A percentile compares a stretch with the other conserved stretches of the same genome.
These are phyloP conservation scores for Portevinia maculata DNA, from an alignment of 2,888 invertebrate species.

Conservation along the genomic window DNA sequence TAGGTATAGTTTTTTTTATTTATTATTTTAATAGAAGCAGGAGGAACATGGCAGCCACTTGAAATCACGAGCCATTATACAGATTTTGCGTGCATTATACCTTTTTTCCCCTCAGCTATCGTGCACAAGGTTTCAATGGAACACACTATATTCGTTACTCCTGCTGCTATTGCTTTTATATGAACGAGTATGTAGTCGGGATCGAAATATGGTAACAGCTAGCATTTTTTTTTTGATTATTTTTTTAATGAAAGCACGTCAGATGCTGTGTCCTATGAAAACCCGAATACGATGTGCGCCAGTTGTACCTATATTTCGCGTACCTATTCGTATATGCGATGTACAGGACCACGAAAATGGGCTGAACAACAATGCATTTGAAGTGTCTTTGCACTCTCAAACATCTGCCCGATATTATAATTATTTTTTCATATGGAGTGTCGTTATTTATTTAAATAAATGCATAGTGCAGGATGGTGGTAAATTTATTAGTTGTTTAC, in stretches of 20 bases:
- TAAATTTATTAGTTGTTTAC: no score
- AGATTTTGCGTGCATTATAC: conserved; percentile 50
- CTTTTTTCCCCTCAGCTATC: conserved; percentile 35
- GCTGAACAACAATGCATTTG: conserved; percentile 68
- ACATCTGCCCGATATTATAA: conserved; percentile 70
- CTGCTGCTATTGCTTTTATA: conserved; percentile 13
- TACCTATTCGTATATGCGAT: conserved; percentile 21
- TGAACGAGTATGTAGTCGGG: neutral
- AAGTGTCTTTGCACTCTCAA: conserved; percentile 66
- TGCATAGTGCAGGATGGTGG: neutral
- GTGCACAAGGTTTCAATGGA: conserved; percentile 45
- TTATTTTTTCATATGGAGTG: conserved; percentile 47
- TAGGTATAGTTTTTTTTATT: conserved; percentile 31
- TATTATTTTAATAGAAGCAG: conserved; percentile 52
- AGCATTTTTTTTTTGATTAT: conserved; percentile 45
- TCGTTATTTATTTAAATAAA: conserved; percentile 49
- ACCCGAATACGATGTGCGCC: neutral
- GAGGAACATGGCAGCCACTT: conserved; percentile 65
- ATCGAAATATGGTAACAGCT: conserved; percentile 6
- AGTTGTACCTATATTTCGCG: conserved; percentile 6
- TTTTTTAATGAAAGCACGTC: conserved; percentile 41
- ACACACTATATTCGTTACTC: conserved; percentile 24
- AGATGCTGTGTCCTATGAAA: conserved; percentile 67
- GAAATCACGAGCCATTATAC: conserved; percentile 53
- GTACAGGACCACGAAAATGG: conserved; percentile 54